phyloP scores from a whole-genome alignment of 2,888 invertebrate species.

The Aphodius granarius region DNA sequence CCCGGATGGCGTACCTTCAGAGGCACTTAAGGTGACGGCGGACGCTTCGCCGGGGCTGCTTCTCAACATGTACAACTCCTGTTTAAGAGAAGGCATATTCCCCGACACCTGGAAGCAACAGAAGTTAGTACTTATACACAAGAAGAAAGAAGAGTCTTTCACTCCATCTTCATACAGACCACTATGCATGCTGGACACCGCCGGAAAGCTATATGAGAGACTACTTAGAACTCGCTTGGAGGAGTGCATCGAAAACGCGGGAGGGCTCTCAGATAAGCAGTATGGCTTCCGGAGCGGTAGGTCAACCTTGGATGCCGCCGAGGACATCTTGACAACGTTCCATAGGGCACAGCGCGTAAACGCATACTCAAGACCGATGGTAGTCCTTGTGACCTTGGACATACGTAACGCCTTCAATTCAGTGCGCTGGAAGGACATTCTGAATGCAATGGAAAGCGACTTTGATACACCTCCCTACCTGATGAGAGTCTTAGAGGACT shows the following conservation, averaged over 20 bases:
- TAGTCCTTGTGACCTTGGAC: too few relatives aligned
- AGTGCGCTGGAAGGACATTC: too few relatives aligned
- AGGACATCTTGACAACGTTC: too few relatives aligned
- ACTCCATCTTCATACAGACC: too few relatives aligned
- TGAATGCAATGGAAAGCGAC: too few relatives aligned
- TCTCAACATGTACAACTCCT: constrained; percentile 24
- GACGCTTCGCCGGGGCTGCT: constrained; percentile 25
- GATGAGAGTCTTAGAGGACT: too few relatives aligned
- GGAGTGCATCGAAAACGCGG: background rate
- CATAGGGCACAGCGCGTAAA: too few relatives aligned
- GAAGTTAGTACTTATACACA: constrained; percentile 33
- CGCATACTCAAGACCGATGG: too few relatives aligned
- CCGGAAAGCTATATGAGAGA: background rate
- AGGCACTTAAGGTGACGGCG: background rate
- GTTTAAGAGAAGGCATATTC: constrained; percentile 32
- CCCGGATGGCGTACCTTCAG: background rate
- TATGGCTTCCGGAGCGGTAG: background rate
- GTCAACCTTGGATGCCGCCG: background rate
- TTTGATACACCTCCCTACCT: too few relatives aligned
- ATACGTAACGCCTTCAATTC: too few relatives aligned
- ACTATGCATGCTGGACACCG: too few relatives aligned
- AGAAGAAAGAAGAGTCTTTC: constrained; percentile 28
- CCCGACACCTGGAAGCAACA: constrained; percentile 34
- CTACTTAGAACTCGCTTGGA: background rate
- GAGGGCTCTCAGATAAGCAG: background rate